A percentile compares a stretch with the other conserved stretches of the same genome.
phyloP scores from a whole-genome alignment of 2,888 invertebrate genomes.

The Melanargia galathea region DNA sequence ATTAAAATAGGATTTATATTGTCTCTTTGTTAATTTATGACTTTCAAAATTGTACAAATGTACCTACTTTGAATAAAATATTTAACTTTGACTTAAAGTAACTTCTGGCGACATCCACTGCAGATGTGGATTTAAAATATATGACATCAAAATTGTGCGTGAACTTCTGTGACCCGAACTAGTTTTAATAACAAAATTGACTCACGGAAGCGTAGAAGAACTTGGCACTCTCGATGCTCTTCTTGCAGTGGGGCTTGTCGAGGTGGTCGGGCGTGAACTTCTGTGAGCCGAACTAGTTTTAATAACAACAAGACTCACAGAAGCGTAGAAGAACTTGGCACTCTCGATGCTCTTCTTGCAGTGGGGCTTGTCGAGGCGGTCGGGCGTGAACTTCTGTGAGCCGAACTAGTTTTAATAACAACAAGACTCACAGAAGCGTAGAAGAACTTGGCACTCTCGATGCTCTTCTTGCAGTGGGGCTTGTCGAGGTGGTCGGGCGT shows the following conservation, averaged over 20 bases:
- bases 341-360: slow-evolving; percentile 88
- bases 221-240: slow-evolving; percentile 89
- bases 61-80: no score
- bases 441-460: slow-evolving; percentile 91
- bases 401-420: neutral
- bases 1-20: no score
- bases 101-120: no score
- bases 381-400: no score
- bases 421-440: slow-evolving; percentile 91
- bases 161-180: no score
- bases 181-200: slow-evolving; percentile 38
- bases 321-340: slow-evolving; percentile 93
- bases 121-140: no score
- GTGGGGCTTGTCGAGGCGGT: slow-evolving; percentile 89
- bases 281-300: no score
- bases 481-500: slow-evolving; percentile 91
- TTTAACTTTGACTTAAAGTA: no score
- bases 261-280: slow-evolving; percentile 95
- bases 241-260: slow-evolving; percentile 86
- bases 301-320: slow-evolving; percentile 83
- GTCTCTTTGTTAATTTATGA: no score
- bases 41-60: no score
- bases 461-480: slow-evolving; percentile 86
- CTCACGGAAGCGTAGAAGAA: slow-evolving; percentile 95
- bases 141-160: no score